A percentile compares a stretch with the other conserved stretches of the same genome.
These are phyloP conservation scores for Macrotus californicus DNA, from an alignment of 2,113 vertebrate genomes.

Conservation along the genomic window DNA sequence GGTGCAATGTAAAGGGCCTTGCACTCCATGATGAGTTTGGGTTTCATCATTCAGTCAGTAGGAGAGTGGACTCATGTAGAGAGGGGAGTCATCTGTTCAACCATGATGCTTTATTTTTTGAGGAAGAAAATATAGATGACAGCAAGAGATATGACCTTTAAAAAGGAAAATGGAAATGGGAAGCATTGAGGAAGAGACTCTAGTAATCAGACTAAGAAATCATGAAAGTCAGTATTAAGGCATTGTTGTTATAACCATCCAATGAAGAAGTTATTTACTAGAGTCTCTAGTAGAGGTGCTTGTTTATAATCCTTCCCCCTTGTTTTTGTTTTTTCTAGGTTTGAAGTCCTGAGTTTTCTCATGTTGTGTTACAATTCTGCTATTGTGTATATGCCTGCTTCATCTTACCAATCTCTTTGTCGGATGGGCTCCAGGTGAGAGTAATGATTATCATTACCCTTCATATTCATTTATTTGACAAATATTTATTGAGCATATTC, in stretches of 20 bases:
- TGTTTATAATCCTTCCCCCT: conserved; percentile 32
- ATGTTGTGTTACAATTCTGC: conserved; percentile 98
- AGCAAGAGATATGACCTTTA: neutral
- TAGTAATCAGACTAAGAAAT: neutral
- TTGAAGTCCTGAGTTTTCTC: conserved; percentile 97
- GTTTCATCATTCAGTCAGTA: neutral
- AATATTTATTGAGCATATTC: neutral
- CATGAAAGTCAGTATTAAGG: neutral
- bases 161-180: neutral
- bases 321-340: conserved; percentile 81
- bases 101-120: neutral
- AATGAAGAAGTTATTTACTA: neutral
- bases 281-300: conserved; percentile 16
- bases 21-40: neutral
- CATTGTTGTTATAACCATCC: conserved; percentile 15
- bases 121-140: neutral
- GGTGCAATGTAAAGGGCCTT: neutral
- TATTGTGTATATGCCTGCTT: conserved; percentile 96
- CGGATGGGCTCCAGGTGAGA: conserved; percentile 96
- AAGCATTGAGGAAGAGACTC: neutral
- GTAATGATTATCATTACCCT: neutral
- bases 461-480: neutral
- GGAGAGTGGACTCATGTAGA: neutral
- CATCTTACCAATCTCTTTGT: conserved; percentile 95
- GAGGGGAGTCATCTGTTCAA: neutral